These are phyloP conservation scores for Agrochola litura DNA, from an alignment of 2,888 invertebrate species.

Conservation along the genomic window DNA sequence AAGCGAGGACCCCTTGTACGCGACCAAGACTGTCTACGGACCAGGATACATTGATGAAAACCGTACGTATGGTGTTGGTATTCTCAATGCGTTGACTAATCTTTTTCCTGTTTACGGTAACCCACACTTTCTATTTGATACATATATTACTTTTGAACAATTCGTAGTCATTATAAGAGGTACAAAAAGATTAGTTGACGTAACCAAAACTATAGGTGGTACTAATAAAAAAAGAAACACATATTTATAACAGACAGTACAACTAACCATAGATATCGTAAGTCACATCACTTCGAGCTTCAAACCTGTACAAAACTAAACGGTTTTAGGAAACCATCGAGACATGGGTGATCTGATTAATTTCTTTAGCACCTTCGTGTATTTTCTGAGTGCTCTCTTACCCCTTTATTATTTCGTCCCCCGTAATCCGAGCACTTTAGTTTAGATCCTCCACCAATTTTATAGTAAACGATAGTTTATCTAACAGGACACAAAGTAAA, in stretches of 20 bases:
- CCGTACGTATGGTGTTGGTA: constrained; percentile 86
- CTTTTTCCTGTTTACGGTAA: constrained; percentile 56
- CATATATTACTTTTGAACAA: not conserved
- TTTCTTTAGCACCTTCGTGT: constrained; percentile 74
- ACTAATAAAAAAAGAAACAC: constrained; percentile 65
- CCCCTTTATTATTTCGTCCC: constrained; percentile 75
- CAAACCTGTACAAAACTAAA: constrained; percentile 81
- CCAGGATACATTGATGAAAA: constrained; percentile 89
- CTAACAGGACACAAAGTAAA: constrained; percentile 75
- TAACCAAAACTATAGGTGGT: constrained; percentile 71
- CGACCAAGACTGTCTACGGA: constrained; percentile 91
- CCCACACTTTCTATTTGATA: not conserved
- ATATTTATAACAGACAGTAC: constrained; percentile 77
- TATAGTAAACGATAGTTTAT: constrained; percentile 71
- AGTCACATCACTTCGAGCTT: constrained; percentile 84
- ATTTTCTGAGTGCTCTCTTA: constrained; percentile 76
- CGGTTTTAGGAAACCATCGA: constrained; percentile 67
- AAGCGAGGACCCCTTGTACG: constrained; percentile 87
- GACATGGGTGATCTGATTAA: constrained; percentile 72
- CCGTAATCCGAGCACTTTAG: constrained; percentile 78
- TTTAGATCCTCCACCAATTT: constrained; percentile 73
- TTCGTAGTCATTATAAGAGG: constrained; percentile 3
- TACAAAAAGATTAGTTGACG: constrained; percentile 80
- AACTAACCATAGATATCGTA: constrained; percentile 90
- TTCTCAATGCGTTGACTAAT: constrained; percentile 70